Evolutionary conservation across 1,140 invertebrate genomes (phyloP).

Genomic region (Sitobion miscanthi): DNA sequence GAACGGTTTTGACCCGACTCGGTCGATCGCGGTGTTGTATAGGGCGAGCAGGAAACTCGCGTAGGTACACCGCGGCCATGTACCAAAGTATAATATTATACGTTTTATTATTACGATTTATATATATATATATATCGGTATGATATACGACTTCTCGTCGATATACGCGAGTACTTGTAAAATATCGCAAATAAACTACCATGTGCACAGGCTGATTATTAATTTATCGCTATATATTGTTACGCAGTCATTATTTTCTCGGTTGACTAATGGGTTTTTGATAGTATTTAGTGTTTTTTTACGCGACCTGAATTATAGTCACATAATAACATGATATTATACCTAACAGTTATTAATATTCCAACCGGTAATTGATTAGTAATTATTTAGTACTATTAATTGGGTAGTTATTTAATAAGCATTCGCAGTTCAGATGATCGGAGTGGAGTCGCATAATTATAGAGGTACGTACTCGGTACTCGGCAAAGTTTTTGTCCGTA

Average conservation of each 20-base stretch:
- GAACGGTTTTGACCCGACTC: neutral
- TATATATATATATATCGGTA: too few relatives aligned
- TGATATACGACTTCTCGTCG: neutral
- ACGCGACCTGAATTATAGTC: too few relatives aligned
- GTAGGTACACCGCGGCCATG: neutral
- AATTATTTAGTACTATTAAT: neutral
- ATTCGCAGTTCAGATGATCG: neutral
- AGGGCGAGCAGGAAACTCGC: neutral
- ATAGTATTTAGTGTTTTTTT: too few relatives aligned
- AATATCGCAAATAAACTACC: too few relatives aligned
- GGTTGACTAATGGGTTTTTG: too few relatives aligned
- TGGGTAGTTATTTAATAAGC: neutral
- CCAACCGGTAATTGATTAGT: neutral
- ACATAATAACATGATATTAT: too few relatives aligned
- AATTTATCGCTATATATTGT: too few relatives aligned
- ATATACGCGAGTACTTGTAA: neutral
- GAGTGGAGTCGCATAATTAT: neutral
- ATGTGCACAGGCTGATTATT: too few relatives aligned
- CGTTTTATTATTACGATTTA: neutral
- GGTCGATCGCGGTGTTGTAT: neutral
- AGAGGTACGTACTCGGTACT: neutral
- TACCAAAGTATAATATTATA: neutral
- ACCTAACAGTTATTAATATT: neutral
- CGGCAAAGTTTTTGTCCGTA: neutral
- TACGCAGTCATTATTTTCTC: too few relatives aligned